Evolutionary conservation across 64 coral and sea anemone species (phyloP).

Genomic region (Montipora cactus): DNA sequence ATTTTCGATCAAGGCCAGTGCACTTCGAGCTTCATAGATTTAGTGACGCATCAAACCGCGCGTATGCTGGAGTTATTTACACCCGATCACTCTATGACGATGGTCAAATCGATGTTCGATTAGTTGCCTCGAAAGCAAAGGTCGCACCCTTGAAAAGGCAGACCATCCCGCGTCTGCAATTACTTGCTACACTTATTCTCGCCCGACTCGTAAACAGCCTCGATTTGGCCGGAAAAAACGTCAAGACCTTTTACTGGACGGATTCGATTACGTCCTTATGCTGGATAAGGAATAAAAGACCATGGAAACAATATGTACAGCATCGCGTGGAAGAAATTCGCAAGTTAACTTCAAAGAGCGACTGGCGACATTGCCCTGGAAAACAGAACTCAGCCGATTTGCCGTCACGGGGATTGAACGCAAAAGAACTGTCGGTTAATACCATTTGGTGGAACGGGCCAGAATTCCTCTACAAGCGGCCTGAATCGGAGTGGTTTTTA

Average conservation of each 20-base stretch:
- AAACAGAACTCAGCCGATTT: background rate
- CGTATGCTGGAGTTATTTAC: conserved; percentile 61
- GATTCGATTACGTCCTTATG: conserved; percentile 7
- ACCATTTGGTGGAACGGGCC: conserved; percentile 45
- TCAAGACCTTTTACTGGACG: conserved; percentile 3
- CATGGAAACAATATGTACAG: conserved; percentile 40
- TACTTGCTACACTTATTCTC: conserved; percentile 47
- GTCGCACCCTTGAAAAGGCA: conserved; percentile 39
- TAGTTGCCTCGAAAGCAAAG: conserved; percentile 62
- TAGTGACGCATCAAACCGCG: conserved; percentile 49
- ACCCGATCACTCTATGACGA: conserved; percentile 39
- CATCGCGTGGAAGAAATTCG: conserved; percentile 19
- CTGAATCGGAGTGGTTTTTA: background rate
- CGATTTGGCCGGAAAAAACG: background rate
- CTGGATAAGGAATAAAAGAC: conserved; percentile 48
- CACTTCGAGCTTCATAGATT: conserved; percentile 47
- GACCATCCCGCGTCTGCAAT: conserved; percentile 49
- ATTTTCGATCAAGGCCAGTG: conserved; percentile 38
- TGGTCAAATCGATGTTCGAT: conserved; percentile 25
- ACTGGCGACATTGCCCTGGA: background rate
- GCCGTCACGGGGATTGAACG: background rate
- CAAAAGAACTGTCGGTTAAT: conserved; percentile 2
- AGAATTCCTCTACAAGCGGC: background rate
- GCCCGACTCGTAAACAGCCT: conserved; percentile 13
- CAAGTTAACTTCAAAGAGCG: background rate